These are phyloP conservation scores for Chelon labrosus DNA, from an alignment of 2,797 vertebrate species.

Conservation along the genomic window DNA sequence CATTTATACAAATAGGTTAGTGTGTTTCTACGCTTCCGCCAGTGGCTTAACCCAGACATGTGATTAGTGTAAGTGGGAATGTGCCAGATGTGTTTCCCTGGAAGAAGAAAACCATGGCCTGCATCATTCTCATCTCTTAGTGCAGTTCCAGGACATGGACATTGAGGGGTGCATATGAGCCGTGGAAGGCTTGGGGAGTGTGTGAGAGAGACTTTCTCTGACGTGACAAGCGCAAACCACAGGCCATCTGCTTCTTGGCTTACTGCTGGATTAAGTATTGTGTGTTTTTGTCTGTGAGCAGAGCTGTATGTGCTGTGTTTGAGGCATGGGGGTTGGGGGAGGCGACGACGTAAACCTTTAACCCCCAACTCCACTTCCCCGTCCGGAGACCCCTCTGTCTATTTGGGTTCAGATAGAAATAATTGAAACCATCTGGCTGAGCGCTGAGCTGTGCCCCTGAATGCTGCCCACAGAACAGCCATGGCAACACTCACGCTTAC, in stretches of 20 bases:
- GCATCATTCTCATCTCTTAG: constrained; percentile 21
- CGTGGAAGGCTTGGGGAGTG: constrained; percentile 41
- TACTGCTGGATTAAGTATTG: constrained; percentile 75
- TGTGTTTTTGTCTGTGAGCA: constrained; percentile 41
- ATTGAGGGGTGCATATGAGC: constrained; percentile 78
- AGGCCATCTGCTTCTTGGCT: constrained; percentile 83
- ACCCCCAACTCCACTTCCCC: constrained; percentile 66
- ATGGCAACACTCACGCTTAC: constrained; percentile 40
- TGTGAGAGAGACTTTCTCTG: constrained; percentile 70
- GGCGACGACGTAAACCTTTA: constrained; percentile 80
- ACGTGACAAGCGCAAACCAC: constrained; percentile 73
- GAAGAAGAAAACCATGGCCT: constrained; percentile 53
- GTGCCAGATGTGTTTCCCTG: constrained; percentile 68
- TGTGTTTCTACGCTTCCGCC: constrained; percentile 58
- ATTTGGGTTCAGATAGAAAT: constrained; percentile 73
- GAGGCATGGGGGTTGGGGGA: constrained; percentile 54
- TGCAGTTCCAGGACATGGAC: constrained; percentile 73
- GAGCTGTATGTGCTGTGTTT: constrained; percentile 19
- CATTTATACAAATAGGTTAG: constrained; percentile 62
- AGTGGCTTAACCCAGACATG: constrained; percentile 62
- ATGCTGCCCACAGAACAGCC: constrained; percentile 49
- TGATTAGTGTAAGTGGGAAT: constrained; percentile 70
- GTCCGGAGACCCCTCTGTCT: constrained; percentile 41
- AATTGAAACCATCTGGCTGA: constrained; percentile 82
- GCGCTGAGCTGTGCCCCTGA: constrained; percentile 51